These are phyloP conservation scores for Terrapene triunguis DNA, from an alignment of 2,113 vertebrate species.

Conservation along the genomic window DNA sequence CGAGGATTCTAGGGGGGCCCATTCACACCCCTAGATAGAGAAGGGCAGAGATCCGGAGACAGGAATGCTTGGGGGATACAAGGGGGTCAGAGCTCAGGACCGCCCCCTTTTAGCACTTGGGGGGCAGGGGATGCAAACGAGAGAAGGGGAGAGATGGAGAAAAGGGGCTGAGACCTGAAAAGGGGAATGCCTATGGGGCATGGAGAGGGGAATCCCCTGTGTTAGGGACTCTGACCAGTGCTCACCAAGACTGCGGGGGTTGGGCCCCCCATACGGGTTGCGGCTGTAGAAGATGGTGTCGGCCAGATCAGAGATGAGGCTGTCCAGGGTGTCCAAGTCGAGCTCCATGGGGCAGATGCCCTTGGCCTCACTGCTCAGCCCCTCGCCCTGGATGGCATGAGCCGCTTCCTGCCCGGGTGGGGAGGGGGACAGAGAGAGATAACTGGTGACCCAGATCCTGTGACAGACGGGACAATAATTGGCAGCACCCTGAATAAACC, in stretches of 20 bases:
- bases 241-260: conserved; percentile 89
- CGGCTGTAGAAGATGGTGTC: conserved; percentile 93
- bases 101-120: background rate
- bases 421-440: conserved; percentile 3
- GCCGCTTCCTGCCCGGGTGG: conserved; percentile 60
- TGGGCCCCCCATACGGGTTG: conserved; percentile 86
- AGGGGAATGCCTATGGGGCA: too few relatives aligned
- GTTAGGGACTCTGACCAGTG: background rate
- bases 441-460: too few relatives aligned
- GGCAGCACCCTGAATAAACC: background rate
- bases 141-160: background rate
- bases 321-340: conserved; percentile 90
- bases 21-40: background rate
- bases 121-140: background rate
- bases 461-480: background rate
- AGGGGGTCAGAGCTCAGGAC: background rate
- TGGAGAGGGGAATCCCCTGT: background rate
- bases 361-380: conserved; percentile 69
- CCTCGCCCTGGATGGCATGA: conserved; percentile 80
- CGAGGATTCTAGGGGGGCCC: background rate
- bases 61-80: background rate
- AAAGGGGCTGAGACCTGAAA: background rate
- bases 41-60: background rate
- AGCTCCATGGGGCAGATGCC: conserved; percentile 89
- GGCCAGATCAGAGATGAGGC: conserved; percentile 90